Evolutionary conservation across 2,797 vertebrate genomes (phyloP).

Genomic region (Myioborus melanocephalus): DNA sequence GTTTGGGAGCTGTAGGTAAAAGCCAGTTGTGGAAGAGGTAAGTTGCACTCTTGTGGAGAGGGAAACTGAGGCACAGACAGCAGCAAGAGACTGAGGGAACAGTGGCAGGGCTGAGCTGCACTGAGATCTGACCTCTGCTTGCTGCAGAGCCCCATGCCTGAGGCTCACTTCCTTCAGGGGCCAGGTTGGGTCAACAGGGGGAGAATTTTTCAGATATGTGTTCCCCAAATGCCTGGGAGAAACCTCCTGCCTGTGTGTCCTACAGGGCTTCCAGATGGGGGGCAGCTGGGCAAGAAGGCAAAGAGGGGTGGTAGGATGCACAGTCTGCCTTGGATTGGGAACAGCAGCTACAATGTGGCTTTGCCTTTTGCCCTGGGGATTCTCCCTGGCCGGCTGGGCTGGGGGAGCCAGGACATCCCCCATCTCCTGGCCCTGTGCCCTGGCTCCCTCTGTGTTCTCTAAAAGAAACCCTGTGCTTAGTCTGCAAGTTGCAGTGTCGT

Average conservation of each 20-base stretch:
- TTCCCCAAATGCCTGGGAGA: background rate
- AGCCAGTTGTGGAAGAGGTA: background rate
- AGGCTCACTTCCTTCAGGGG: background rate
- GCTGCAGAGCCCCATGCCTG: fast-evolving
- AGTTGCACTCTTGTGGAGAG: background rate
- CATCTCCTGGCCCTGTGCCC: background rate
- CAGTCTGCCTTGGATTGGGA: background rate
- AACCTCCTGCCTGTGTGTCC: background rate
- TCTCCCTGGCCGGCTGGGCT: fast-evolving
- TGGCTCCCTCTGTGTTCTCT: background rate
- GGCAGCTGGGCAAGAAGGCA: background rate
- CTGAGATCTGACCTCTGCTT: background rate
- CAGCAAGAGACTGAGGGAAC: background rate
- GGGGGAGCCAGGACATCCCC: background rate
- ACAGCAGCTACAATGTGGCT: background rate
- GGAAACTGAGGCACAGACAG: background rate
- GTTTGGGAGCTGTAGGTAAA: background rate
- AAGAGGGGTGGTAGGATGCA: background rate
- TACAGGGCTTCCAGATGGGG: background rate
- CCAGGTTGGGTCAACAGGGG: background rate
- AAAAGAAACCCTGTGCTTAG: background rate
- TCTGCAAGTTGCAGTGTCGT: background rate
- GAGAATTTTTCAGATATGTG: fast-evolving
- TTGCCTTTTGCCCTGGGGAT: background rate
- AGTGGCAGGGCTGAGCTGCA: background rate